These are phyloP conservation scores for Bubo scandiacus DNA, from an alignment of 2,113 vertebrate species.

Conservation along the genomic window DNA sequence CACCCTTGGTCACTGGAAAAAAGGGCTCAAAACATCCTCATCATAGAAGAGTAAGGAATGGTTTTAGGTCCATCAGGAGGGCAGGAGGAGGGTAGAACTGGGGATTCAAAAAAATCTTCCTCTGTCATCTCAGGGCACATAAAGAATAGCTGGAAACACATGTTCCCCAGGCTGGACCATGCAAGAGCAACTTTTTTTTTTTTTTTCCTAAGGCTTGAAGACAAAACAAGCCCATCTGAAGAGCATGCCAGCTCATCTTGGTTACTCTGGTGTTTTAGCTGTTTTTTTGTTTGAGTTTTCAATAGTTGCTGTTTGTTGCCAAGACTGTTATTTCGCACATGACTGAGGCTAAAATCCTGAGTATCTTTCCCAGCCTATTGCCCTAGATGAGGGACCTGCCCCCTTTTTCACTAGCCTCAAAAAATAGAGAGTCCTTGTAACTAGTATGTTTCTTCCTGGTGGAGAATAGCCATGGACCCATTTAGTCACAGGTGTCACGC, in stretches of 20 bases:
- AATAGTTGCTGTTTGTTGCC: neutral
- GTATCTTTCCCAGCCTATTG: neutral
- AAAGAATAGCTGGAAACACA: neutral
- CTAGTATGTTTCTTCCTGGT: neutral
- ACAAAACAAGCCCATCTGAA: neutral
- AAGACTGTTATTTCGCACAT: neutral
- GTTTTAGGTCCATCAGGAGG: neutral
- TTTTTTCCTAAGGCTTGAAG: neutral
- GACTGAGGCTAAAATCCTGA: neutral
- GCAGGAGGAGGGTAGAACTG: neutral
- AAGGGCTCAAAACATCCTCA: neutral
- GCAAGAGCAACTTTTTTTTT: neutral
- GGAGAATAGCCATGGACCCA: neutral
- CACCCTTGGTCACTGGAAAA: neutral
- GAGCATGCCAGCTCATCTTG: neutral
- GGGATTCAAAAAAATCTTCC: neutral
- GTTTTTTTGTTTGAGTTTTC: neutral
- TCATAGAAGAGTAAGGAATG: neutral
- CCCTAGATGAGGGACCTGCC: neutral
- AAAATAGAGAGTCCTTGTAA: neutral
- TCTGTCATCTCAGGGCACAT: neutral
- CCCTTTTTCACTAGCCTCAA: neutral
- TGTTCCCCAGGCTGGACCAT: neutral
- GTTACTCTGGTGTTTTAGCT: neutral
- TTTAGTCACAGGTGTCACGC: neutral